A percentile compares a stretch with the other conserved stretches of the same genome.
phyloP scores from a whole-genome alignment of 2,113 vertebrate genomes.

The Psephotus haematonotus region DNA sequence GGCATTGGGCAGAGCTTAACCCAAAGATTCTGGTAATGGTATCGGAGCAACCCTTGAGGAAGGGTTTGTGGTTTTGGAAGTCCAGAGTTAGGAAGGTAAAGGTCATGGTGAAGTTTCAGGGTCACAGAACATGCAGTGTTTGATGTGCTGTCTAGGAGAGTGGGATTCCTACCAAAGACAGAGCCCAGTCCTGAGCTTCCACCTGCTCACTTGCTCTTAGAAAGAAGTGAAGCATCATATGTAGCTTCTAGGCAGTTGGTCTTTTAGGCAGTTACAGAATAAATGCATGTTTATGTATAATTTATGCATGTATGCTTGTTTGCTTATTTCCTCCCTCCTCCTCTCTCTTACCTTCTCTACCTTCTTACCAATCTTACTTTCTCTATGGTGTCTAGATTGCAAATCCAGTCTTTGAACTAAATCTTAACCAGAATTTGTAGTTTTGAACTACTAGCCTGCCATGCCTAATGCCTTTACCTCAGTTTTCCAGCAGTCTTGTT shows the following conservation, averaged over 20 bases:
- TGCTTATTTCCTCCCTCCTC: neutral
- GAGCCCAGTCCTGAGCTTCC: neutral
- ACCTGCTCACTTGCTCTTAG: neutral
- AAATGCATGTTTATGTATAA: neutral
- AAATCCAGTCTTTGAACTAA: neutral
- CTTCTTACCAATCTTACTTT: neutral
- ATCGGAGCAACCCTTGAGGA: neutral
- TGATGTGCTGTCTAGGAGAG: neutral
- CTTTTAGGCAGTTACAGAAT: neutral
- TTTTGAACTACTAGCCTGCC: neutral
- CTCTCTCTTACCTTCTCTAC: neutral
- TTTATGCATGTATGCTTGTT: neutral
- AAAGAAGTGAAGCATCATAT: neutral
- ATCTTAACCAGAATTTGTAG: neutral
- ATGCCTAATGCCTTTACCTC: neutral
- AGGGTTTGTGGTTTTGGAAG: neutral
- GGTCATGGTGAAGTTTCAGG: neutral
- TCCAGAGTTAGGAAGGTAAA: neutral
- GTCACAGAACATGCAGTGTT: rapidly evolving
- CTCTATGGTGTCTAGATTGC: neutral
- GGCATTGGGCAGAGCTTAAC: neutral
- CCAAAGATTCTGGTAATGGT: neutral
- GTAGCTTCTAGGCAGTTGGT: neutral
- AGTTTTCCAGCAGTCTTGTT: neutral
- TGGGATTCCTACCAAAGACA: neutral